A percentile compares a stretch with the other conserved stretches of the same genome.
These are phyloP conservation scores for Lasiommata megera DNA, from an alignment of 2,888 invertebrate genomes.

Conservation along the genomic window DNA sequence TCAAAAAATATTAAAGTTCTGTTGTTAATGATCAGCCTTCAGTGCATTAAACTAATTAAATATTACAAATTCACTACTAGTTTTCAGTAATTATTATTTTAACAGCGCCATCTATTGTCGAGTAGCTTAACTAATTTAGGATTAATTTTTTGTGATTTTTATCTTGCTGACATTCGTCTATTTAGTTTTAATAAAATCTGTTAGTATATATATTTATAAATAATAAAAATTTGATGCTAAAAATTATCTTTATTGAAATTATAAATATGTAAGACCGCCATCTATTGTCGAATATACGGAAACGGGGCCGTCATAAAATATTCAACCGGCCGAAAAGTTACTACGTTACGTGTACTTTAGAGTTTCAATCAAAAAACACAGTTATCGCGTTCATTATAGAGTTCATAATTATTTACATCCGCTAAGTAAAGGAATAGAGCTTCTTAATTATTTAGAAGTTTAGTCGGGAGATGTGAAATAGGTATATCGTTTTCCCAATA, in stretches of 20 bases:
- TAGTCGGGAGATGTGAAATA: slow-evolving; percentile 54
- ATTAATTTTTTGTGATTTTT: too few relatives aligned
- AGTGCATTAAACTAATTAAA: too few relatives aligned
- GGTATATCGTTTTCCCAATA: slow-evolving; percentile 46
- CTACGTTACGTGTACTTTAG: slow-evolving; percentile 51
- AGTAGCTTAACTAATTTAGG: slow-evolving; percentile 28
- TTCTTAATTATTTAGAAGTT: slow-evolving; percentile 60
- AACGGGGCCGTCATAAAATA: slow-evolving; percentile 50
- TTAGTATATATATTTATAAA: too few relatives aligned
- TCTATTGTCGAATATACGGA: slow-evolving; percentile 40
- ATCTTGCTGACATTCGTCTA: too few relatives aligned
- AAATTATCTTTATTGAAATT: too few relatives aligned
- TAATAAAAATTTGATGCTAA: too few relatives aligned
- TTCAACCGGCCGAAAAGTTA: slow-evolving; percentile 63
- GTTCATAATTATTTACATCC: slow-evolving; percentile 40
- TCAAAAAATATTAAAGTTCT: too few relatives aligned
- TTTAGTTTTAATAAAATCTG: too few relatives aligned
- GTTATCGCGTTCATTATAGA: slow-evolving; percentile 37
- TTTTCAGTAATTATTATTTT: background rate
- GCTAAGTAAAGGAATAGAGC: slow-evolving; percentile 50
- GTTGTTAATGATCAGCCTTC: too few relatives aligned
- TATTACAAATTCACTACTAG: too few relatives aligned
- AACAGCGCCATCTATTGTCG: slow-evolving; percentile 31
- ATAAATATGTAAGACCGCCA: slow-evolving; percentile 35
- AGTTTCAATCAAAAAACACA: slow-evolving; percentile 40